Evolutionary conservation across 2,888 invertebrate species (phyloP), one percentile per base, ranked within the genome.

Genomic region (Cryptophagus acutangulus): DNA sequence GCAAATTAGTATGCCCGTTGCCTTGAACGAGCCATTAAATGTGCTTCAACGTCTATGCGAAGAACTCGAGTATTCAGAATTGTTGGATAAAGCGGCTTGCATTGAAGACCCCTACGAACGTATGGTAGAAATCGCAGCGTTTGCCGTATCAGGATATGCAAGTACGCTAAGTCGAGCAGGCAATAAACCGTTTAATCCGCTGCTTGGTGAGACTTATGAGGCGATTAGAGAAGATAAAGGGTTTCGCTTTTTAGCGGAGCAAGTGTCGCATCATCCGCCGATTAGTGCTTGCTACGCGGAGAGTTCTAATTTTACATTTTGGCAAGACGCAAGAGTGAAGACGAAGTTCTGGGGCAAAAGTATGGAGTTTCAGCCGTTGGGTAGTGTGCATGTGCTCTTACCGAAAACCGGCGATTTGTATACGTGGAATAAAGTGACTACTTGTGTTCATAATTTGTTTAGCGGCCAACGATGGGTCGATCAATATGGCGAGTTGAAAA

Each of bases 311-410:
- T 89, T 86, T 74, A 74, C 76, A 15, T 84, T 87, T 69, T 87
- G 84, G 83, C 88, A 88, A 72, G 87, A 88, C 65, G 81, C 84
- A 6, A 74, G 87, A 51, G 84, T 87, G 56, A 87, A 87, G 70
- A 88, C 87, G 42, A 88, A 87, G 71, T 89, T 89, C 73, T 89
- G 89, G 89, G 89, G 89, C 45, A 88, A 88, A 70, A 87, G 87
- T 40, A 87, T 89, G 85, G 88, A 89, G 73, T 86, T 88, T 66
- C 87, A 87, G 66, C 88, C 89, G 1, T 72, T 84, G 14, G 88
- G 84, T 33, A 61, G 72, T 1, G 83, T 86, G 0, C 79, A 84
- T 62, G 75, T 87, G 6, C 59, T 75, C 26, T 68, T 82, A 38
- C 69, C 72, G 18, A 75, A 77, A 54, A 78, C 78, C 30, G 78